These are phyloP conservation scores for Troides helena DNA, from an alignment of 2,888 invertebrate genomes.

Conservation along the genomic window DNA sequence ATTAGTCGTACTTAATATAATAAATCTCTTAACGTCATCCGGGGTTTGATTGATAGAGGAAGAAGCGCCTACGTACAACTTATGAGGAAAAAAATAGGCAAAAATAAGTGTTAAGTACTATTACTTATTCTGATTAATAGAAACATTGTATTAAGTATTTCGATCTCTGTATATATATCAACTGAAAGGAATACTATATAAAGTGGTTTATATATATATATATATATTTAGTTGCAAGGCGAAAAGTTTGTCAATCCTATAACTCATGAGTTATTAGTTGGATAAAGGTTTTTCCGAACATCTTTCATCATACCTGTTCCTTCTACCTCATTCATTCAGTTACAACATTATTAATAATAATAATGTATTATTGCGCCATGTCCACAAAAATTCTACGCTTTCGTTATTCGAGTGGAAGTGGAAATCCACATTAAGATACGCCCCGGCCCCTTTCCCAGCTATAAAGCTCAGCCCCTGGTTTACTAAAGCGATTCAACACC, in stretches of 20 bases:
- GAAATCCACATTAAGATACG: conserved; percentile 50
- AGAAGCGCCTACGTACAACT: no score
- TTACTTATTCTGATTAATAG: no score
- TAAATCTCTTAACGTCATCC: no score
- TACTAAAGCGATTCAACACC: conserved; percentile 60
- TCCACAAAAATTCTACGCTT: conserved; percentile 6
- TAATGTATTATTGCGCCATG: neutral
- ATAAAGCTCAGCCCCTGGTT: conserved; percentile 64
- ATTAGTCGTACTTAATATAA: no score
- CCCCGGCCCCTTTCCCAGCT: conserved; percentile 38
- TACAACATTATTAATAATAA: neutral
- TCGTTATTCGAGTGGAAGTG: conserved; percentile 34
- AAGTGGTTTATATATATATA: neutral
- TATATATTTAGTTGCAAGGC: neutral
- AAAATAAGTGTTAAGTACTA: no score
- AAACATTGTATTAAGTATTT: no score
- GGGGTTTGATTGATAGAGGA: no score
- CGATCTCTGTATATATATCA: no score
- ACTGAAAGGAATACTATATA: neutral
- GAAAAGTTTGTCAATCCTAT: no score
- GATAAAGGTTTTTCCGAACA: neutral
- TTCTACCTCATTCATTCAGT: neutral
- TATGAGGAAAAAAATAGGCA: no score
- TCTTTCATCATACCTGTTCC: neutral
- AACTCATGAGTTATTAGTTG: neutral